Percentiles rank a stretch among this genome's conserved stretches.
Evolutionary conservation across 35 echinoderm and acorn worm genomes (phyloP).

Genomic region (Heliocidaris erythrogramma): DNA sequence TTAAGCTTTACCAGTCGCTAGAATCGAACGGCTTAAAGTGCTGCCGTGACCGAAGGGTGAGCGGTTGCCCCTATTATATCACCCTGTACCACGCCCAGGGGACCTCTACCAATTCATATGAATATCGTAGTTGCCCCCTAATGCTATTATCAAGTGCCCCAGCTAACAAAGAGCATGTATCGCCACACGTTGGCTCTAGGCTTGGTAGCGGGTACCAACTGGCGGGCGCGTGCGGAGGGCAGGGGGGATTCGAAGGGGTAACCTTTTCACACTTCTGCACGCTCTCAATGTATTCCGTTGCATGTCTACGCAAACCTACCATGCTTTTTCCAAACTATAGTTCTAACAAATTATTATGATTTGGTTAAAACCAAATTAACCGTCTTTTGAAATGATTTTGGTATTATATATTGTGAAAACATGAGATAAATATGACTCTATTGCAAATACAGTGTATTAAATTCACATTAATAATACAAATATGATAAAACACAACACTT

Average conservation of each 20-base stretch:
- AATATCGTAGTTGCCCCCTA: slow-evolving; percentile 23
- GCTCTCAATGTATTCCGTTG: neutral
- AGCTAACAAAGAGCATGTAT: slow-evolving; percentile 21
- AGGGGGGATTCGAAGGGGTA: neutral
- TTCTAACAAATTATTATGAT: neutral
- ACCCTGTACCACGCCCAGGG: slow-evolving; percentile 27
- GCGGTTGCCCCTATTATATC: slow-evolving; percentile 34
- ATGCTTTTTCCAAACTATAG: neutral
- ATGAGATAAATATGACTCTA: too few species aligned
- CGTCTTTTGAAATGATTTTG: neutral
- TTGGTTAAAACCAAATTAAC: neutral
- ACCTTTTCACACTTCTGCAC: slow-evolving; percentile 6
- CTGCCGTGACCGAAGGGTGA: neutral
- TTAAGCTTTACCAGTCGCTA: neutral
- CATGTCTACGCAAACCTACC: too few species aligned
- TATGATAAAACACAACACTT: too few species aligned
- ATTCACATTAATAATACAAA: too few species aligned
- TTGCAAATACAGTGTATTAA: too few species aligned
- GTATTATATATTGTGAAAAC: too few species aligned
- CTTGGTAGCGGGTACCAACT: slow-evolving; percentile 34
- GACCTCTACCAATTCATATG: slow-evolving; percentile 20
- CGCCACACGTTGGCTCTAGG: neutral
- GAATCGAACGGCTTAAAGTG: slow-evolving; percentile 5
- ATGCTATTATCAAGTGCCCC: neutral
- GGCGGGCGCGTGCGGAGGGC: slow-evolving; percentile 26